Evolutionary conservation across 2,113 vertebrate genomes (phyloP), one percentile per base, ranked within the genome.

Genomic region (Solenodon paradoxus): DNA sequence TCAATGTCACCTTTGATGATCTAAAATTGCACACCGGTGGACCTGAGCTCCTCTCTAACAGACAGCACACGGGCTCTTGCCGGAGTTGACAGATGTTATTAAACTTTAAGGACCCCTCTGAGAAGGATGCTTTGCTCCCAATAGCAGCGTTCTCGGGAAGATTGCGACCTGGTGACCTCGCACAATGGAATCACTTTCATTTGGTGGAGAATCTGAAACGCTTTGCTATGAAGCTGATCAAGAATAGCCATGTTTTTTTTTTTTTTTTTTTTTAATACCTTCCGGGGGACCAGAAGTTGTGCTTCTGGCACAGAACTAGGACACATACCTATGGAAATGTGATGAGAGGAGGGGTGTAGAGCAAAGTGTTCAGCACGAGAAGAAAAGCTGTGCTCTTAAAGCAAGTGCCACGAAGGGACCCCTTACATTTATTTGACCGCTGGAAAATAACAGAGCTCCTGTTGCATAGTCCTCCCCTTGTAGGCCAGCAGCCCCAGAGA

Each of bases 1-100:
- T 57, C 83, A 55, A 1, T 55, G 97, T 96, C 49, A 7, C 91
- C 90, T 97, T 93, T 95, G 95, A 94, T 95, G 94, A 79, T 89
- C 89, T 96, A 78, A 96, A 95, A 61, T 81, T 61, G 49, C 66
- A 68, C 75, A 45, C 80, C 57, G 93, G 95, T 64, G 63, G 63
- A 61, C 51, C 1, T 19, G 89, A 47, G 90, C 81, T 22, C 61
- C 87, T 75, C 17, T 2, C 0, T 53, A n/a, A 92, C 4, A 74
- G 96, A 35, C 8, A 53, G 75, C n/a, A 1, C 42, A 13, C 38
- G 16, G 79, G 87, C 89, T 87, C 95, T 87, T 15, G 53, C 75
- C 1, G 40, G n/a, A 1, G 42, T 35, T 40, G 93, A 75, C 77
- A 80, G 79, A 96, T 90, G 83, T 63, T 57, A 94, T 96, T 96